Base-by-base conservation (phyloP, 1,140 invertebrate genomes). In the Nilaparvata lugens region DNA sequence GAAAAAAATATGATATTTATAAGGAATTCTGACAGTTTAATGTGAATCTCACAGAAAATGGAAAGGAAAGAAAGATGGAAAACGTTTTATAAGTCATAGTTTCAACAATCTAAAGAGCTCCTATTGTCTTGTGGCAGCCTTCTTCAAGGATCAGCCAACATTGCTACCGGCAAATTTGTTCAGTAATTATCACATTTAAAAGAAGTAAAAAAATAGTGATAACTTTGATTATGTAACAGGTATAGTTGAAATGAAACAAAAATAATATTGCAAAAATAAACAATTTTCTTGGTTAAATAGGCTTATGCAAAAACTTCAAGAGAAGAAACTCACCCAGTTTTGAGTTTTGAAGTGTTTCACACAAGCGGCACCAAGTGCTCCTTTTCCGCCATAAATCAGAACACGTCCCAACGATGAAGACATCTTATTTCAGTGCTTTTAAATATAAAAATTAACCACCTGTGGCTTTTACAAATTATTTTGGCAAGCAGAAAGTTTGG, bases 331-430 rank as follows among this genome's bases (percentile, higher is more conserved):
- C 79, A 92, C 89, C 81, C 84, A 97, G 71, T 93, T 90, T 66
- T 93, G 86, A 6, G 82, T 78, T 77, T 97, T 97, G 67, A 98
- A 96, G 71, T 88, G 82, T 6, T 85, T 82, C 0, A 98, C 86
- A 70, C 91, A 89, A 56, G 83, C 82, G 2, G 86, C 84, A 16
- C 96, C 96, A 18, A 98, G 78, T 40, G 96, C 96, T 62, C 96
- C 96, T 73, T 87, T 87, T 6, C 95, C 96, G 60, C 96, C 96
- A 71, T 97, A 97, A 67, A 97, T 81, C 52, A 97, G 74, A 58
- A 96, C 86, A 72, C 85, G 83, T 71, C 86, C 84, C 14, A 60
- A 25, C 13, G 18, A 24, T 14, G 58, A 60, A 24, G 51, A 52
- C 57, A 45, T 52, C 31, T 9, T 25, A 43, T 43, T 57, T 16